Evolutionary conservation across 1,140 invertebrate genomes (phyloP), one percentile per base, ranked within the genome.

Genomic region (Chelonus insularis): DNA sequence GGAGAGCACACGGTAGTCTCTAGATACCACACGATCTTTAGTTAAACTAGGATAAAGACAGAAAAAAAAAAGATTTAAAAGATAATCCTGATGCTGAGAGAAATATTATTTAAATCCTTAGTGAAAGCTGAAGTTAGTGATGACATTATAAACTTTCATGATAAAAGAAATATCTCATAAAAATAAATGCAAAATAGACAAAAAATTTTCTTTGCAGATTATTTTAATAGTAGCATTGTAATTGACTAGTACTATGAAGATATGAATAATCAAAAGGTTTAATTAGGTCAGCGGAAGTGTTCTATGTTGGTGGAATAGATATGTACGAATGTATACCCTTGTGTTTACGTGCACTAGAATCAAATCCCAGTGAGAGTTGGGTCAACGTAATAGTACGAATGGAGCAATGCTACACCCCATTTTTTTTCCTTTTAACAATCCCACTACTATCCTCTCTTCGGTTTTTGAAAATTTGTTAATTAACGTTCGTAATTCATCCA

Each of bases 391-490:
- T 39, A 39, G 3, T 39, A 5, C 14, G 37, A 14, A n/a, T n/a
- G 14, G 37, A 11, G 11, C 6, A 39, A 12, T 7, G 32, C 14
- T 39, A n/a, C 14, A 39, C 6, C 5, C 6, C 11, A n/a, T n/a
- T 1, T 25, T 25, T n/a, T 11, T 50, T n/a, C 2, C 20, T 50
- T 25, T 25, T 50, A 9, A 14, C 20, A 8, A 16, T 45, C 7
- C 20, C 16, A 9, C 20, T 1, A 45, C 7, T 9, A 14, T 12
- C 8, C 7, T 45, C 11, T 21, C 14, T 20, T 16, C 43, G 14
- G 18, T 12, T 12, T 50, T 20, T 50, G 5, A 21, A 9, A 50
- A 50, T 50, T 50, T 50, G 47, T 50, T 29, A 29, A 50, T 50
- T 50, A 50, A 50, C 47, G 47, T 12, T 23, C 3, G 21, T 50